Base-by-base conservation (phyloP, 2,888 invertebrate species). In the Patella pellucida region DNA sequence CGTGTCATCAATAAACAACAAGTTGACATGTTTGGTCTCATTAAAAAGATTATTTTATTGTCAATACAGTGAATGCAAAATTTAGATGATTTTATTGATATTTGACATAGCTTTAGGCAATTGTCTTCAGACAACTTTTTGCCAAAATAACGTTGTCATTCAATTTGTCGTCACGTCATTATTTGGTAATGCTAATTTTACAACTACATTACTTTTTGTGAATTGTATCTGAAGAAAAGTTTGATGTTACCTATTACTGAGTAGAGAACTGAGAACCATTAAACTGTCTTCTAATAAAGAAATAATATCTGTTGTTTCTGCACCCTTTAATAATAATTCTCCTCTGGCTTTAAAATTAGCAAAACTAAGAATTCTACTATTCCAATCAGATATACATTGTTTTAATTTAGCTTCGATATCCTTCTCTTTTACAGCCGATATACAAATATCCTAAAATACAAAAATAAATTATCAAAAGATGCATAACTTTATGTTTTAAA, bases 361-460 rank as follows among this genome's bases (percentile, higher is more conserved):
- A 89, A 96, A 95, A 62, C 94, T 86, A 11, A 97, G 90, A 80
- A 95, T 94, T 0, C 96, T 93, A 4, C 93, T 88, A 0, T 94
- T 93, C 96, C 96, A 97, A 89, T 96, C 96, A 3, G 94, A 92
- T 56, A 95, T 94, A 0, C 96, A 93, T 91, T 95, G 95, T 83
- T 95, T 95, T 78, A 97, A 89, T 92, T 96, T 97, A 0, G 95
- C 95, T 92, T 97, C 96, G 79, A 97, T 97, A 84, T 97, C 97
- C 84, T 95, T 94, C 90, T 97, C 97, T 91, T 96, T 97, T 0
- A 95, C 94, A 0, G 97, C 96, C 86, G 96, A 95, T 54, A 96
- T 95, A 86, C 97, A 97, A 83, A 96, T 95, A 88, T 97, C 96
- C 94, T 95, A 76, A 79, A 77, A 41, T 41, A 31, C 31, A 31